Evolutionary conservation across 1,140 invertebrate species (phyloP).

Genomic region (Drosophila novamexicana): DNA sequence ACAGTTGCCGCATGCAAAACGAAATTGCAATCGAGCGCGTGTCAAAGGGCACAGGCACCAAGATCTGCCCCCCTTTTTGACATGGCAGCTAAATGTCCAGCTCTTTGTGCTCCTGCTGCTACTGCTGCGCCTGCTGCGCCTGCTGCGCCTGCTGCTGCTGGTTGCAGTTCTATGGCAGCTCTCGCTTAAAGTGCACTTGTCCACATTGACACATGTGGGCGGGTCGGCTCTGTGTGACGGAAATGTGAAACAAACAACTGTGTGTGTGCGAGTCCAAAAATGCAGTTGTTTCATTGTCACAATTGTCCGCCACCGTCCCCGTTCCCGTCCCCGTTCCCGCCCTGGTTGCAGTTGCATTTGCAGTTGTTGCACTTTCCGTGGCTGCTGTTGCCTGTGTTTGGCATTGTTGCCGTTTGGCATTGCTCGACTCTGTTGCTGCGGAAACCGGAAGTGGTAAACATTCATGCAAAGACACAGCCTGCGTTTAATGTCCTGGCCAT

Average conservation of each 20-base stretch:
- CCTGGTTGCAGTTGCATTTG: constrained; percentile 2
- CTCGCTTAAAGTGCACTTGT: constrained; percentile 77
- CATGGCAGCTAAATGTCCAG: constrained; percentile 64
- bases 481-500: constrained; percentile 47
- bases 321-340: background rate
- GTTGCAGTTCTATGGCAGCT: constrained; percentile 27
- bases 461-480: constrained; percentile 62
- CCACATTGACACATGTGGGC: constrained; percentile 74
- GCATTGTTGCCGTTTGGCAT: constrained; percentile 20
- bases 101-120: constrained; percentile 53
- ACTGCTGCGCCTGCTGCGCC: constrained; percentile 20
- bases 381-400: constrained; percentile 37
- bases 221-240: constrained; percentile 67
- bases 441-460: constrained; percentile 80
- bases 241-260: constrained; percentile 75
- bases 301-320: constrained; percentile 40
- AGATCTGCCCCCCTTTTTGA: constrained; percentile 31
- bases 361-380: constrained; percentile 27
- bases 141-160: constrained; percentile 33
- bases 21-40: constrained; percentile 78
- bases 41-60: constrained; percentile 71
- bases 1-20: constrained; percentile 52
- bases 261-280: constrained; percentile 56
- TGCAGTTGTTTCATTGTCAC: constrained; percentile 80
- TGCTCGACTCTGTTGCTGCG: constrained; percentile 50